A percentile compares a stretch with the other conserved stretches of the same genome.
phyloP scores from a whole-genome alignment of 2,113 vertebrate genomes.

The Turnix velox region DNA sequence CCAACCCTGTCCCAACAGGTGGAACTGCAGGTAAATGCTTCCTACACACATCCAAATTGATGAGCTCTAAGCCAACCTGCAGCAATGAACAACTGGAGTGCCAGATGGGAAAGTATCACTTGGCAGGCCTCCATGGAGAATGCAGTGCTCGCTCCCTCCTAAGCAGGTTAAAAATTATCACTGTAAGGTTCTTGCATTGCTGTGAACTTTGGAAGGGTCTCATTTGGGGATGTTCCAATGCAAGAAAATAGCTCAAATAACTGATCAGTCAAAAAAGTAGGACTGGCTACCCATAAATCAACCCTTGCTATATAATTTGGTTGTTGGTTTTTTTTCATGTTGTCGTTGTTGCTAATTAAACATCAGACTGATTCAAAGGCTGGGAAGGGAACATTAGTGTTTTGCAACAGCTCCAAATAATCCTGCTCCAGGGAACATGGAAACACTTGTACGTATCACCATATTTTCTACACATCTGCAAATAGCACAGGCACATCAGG shows the following conservation, averaged over 20 bases:
- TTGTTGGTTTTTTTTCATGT: not conserved
- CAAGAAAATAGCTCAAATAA: not conserved
- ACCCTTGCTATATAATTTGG: not conserved
- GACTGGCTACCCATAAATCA: not conserved
- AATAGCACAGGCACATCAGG: not conserved
- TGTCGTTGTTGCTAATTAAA: not conserved
- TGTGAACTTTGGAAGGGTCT: not conserved
- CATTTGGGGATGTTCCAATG: not conserved
- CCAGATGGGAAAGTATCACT: not conserved
- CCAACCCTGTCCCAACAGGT: not conserved
- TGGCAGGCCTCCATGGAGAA: not conserved
- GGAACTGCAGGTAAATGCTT: not conserved
- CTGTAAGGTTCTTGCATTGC: not conserved
- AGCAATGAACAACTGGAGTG: not conserved
- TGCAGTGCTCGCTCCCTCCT: not conserved
- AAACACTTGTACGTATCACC: not conserved
- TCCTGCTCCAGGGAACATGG: not conserved
- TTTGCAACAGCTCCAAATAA: slow-evolving; percentile 1
- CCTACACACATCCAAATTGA: not conserved
- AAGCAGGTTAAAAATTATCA: not conserved
- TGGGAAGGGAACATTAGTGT: not conserved
- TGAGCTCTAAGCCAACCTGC: not conserved
- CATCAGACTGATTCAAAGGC: not conserved
- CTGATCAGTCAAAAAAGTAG: not conserved
- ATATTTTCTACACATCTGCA: not conserved